Evolutionary conservation across 2,888 invertebrate genomes (phyloP).

Genomic region (Nemotelus pantherinus): DNA sequence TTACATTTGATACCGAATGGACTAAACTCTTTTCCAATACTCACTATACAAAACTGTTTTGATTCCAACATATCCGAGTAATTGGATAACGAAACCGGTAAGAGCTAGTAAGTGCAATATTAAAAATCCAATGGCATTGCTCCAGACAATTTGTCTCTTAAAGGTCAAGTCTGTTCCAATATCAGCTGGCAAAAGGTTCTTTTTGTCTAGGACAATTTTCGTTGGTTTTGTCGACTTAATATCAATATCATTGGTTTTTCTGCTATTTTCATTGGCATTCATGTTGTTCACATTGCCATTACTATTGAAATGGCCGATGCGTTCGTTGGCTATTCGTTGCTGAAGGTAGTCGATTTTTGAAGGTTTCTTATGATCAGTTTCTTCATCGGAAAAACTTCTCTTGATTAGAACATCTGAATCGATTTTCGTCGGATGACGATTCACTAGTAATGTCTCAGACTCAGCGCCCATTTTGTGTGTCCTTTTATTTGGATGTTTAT

Average conservation of each 20-base stretch:
- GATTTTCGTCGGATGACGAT: slow-evolving; percentile 44
- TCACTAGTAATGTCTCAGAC: slow-evolving; percentile 52
- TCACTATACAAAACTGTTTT: slow-evolving; percentile 63
- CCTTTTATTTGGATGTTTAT: neutral
- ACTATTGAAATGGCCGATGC: slow-evolving; percentile 36
- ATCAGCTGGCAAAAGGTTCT: slow-evolving; percentile 58
- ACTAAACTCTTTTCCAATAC: too few relatives aligned
- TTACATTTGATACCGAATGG: too few relatives aligned
- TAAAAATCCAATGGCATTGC: slow-evolving; percentile 70
- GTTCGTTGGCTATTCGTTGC: slow-evolving; percentile 30
- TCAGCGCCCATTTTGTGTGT: slow-evolving; percentile 52
- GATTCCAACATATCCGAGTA: slow-evolving; percentile 56
- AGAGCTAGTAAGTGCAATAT: slow-evolving; percentile 67
- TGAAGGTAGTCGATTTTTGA: neutral
- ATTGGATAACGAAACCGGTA: slow-evolving; percentile 46
- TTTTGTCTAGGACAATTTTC: neutral
- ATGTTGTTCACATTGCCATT: slow-evolving; percentile 41
- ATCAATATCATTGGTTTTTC: slow-evolving; percentile 42
- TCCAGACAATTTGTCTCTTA: slow-evolving; percentile 70
- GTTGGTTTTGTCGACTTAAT: slow-evolving; percentile 46
- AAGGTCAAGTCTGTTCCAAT: slow-evolving; percentile 67
- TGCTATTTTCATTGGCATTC: slow-evolving; percentile 20
- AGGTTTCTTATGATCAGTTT: slow-evolving; percentile 42
- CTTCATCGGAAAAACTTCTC: slow-evolving; percentile 48
- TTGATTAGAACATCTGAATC: slow-evolving; percentile 18